Percentiles rank a stretch among this genome's conserved stretches.
phyloP scores from a whole-genome alignment of 2,113 vertebrate species.

The Craseonycteris thonglongyai region DNA sequence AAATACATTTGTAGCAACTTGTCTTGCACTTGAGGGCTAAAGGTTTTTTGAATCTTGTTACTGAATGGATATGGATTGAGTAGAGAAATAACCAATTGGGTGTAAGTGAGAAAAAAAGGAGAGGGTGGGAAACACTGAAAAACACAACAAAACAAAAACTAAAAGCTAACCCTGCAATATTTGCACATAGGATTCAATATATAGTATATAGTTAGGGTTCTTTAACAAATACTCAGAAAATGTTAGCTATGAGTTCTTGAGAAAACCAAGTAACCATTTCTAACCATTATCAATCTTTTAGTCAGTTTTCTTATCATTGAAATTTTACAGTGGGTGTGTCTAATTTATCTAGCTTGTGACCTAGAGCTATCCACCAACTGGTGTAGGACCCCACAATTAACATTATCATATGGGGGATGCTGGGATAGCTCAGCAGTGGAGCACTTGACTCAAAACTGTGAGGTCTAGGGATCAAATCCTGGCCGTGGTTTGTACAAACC shows the following conservation, averaged over 20 bases:
- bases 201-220: not conserved
- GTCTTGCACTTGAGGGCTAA: not conserved
- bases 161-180: not conserved
- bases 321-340: not conserved
- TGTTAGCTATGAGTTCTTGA: not conserved
- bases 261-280: not conserved
- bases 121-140: not conserved
- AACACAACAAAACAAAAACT: not conserved
- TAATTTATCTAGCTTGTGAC: not conserved
- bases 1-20: not conserved
- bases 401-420: not conserved
- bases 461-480: no score
- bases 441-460: no score
- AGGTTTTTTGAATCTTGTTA: not conserved
- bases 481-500: no score
- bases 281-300: not conserved
- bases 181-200: not conserved
- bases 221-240: not conserved
- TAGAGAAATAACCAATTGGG: not conserved
- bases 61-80: not conserved
- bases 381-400: not conserved
- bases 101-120: not conserved
- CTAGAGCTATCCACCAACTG: not conserved
- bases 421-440: no score
- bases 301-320: not conserved